phyloP scores from a whole-genome alignment of 1,140 invertebrate genomes.

The Hirudo medicinalis region DNA sequence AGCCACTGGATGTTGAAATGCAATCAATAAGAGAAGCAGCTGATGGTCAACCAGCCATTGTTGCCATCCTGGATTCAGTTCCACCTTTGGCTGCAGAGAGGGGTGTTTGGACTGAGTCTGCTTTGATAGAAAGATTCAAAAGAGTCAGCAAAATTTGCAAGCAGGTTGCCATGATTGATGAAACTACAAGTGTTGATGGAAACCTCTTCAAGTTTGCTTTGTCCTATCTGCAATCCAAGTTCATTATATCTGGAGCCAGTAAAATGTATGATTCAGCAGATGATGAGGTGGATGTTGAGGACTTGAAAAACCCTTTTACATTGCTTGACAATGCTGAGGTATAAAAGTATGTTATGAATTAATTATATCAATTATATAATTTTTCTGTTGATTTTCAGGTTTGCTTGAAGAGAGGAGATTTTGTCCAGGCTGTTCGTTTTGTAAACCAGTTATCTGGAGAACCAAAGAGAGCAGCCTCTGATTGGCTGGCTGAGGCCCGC shows the following conservation, averaged over 20 bases:
- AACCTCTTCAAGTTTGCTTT: slow-evolving; percentile 65
- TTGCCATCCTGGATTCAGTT: slow-evolving; percentile 58
- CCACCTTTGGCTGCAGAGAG: slow-evolving; percentile 58
- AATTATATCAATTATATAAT: background rate
- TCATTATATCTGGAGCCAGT: slow-evolving; percentile 35
- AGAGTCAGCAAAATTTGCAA: slow-evolving; percentile 50
- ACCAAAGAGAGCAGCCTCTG: slow-evolving; percentile 59
- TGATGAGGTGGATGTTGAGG: slow-evolving; percentile 42
- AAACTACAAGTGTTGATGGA: slow-evolving; percentile 48
- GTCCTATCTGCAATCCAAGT: slow-evolving; percentile 65
- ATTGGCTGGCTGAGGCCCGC: slow-evolving; percentile 74
- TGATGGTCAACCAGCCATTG: slow-evolving; percentile 50
- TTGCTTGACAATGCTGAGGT: slow-evolving; percentile 67
- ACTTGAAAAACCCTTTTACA: slow-evolving; percentile 62
- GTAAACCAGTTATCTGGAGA: slow-evolving; percentile 78
- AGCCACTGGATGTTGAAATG: slow-evolving; percentile 62
- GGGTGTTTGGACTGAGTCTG: slow-evolving; percentile 72
- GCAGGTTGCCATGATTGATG: slow-evolving; percentile 67
- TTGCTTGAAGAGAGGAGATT: slow-evolving; percentile 62
- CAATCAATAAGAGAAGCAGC: slow-evolving; percentile 47
- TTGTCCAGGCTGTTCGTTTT: slow-evolving; percentile 69
- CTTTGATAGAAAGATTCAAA: slow-evolving; percentile 66
- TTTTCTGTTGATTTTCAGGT: background rate
- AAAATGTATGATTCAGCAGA: slow-evolving; percentile 18
- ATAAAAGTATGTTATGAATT: background rate